A percentile compares a stretch with the other conserved stretches of the same genome.
Conservation (phyloP, 2,113 vertebrate species). For the Morone chrysops region DNA sequence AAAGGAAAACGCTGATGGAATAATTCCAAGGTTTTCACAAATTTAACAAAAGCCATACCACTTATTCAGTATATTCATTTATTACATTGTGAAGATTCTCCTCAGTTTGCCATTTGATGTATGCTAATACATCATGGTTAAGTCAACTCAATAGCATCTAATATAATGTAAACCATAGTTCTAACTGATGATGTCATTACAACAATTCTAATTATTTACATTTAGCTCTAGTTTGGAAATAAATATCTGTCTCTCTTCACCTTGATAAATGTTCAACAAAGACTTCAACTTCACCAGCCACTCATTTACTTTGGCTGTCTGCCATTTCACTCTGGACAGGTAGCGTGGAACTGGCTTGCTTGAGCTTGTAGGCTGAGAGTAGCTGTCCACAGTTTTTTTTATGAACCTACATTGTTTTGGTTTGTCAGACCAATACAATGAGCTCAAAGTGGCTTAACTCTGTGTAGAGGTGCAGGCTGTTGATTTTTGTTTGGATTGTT, state of each 20-base stretch:
- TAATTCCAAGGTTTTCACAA: background rate
- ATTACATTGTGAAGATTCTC: no score
- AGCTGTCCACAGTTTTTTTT: constrained; percentile 29
- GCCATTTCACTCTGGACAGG: constrained; percentile 54
- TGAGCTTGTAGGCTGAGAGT: constrained; percentile 44
- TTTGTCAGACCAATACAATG: constrained; percentile 43
- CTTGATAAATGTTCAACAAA: constrained; percentile 34
- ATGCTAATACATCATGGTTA: background rate
- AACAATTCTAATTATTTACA: background rate
- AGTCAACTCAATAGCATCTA: background rate
- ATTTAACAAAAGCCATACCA: background rate
- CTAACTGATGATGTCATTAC: background rate
- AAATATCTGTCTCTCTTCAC: constrained; percentile 32
- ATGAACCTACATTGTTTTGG: constrained; percentile 41
- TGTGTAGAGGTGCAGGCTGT: background rate
- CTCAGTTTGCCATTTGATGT: background rate
- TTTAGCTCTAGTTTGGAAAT: constrained; percentile 9
- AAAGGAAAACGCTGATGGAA: background rate
- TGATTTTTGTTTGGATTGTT: background rate
- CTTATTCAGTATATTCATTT: background rate
- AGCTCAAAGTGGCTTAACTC: constrained; percentile 16
- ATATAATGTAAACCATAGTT: background rate
- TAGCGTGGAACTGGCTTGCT: constrained; percentile 23
- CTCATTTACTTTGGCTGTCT: constrained; percentile 50
- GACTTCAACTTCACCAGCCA: constrained; percentile 32